These are phyloP conservation scores for Podargus strigoides DNA, from an alignment of 2,797 vertebrate genomes.

Conservation along the genomic window DNA sequence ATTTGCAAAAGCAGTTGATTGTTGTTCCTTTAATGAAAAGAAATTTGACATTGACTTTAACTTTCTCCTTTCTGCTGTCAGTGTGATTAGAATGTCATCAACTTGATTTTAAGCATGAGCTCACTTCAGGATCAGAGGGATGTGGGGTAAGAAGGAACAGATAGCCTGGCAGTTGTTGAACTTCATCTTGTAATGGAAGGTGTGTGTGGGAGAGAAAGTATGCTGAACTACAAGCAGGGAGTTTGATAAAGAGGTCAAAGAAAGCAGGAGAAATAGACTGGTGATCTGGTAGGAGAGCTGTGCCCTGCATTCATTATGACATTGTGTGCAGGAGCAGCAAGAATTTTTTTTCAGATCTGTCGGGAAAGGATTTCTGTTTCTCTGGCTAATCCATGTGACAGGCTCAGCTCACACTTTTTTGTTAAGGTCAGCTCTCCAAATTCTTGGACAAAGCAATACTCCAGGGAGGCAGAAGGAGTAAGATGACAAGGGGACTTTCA, in stretches of 20 bases:
- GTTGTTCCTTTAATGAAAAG: not conserved
- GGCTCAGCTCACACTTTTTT: not conserved
- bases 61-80: not conserved
- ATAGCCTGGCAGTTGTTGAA: not conserved
- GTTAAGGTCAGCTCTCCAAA: conserved; percentile 27
- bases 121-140: not conserved
- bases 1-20: not conserved
- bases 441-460: not conserved
- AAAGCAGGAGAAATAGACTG: not conserved
- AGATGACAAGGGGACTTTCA: not conserved
- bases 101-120: not conserved
- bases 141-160: not conserved
- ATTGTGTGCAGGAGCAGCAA: not conserved
- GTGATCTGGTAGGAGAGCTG: not conserved
- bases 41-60: not conserved
- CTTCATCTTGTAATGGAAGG: not conserved
- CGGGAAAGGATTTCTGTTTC: not conserved
- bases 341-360: not conserved
- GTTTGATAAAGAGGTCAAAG: not conserved
- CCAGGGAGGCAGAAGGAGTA: not conserved
- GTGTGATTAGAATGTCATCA: not conserved
- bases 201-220: not conserved
- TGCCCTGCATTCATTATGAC: not conserved
- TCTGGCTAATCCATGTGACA: not conserved
- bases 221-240: not conserved